Conservation (phyloP, 2,797 vertebrate genomes). For the Geotrypetes seraphini region DNA sequence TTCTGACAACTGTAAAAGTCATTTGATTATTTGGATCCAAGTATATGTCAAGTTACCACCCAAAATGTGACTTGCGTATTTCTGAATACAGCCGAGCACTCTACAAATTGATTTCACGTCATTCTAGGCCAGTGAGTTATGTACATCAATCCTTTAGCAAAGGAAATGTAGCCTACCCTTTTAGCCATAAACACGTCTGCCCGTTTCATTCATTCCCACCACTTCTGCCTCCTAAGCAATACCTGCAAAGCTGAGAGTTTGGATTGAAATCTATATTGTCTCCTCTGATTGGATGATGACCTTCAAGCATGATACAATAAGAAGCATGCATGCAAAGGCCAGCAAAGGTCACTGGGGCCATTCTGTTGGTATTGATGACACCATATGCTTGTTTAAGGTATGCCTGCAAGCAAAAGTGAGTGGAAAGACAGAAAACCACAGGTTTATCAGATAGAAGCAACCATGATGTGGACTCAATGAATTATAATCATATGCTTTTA, state of each 20-base stretch:
- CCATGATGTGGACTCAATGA: too few relatives aligned
- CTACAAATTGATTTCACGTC: background rate
- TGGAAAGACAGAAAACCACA: too few relatives aligned
- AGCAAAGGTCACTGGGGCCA: constrained; percentile 20
- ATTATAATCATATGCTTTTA: too few relatives aligned
- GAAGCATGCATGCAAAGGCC: constrained; percentile 33
- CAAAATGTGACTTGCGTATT: background rate
- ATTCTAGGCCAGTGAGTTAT: background rate
- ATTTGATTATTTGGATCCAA: too few relatives aligned
- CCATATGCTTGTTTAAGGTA: constrained; percentile 4
- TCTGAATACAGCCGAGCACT: rapidly evolving
- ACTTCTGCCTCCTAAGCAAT: too few relatives aligned
- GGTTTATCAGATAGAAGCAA: too few relatives aligned
- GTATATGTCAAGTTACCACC: rapidly evolving
- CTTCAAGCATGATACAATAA: constrained; percentile 33
- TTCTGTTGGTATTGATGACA: constrained; percentile 21
- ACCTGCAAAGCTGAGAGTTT: constrained; percentile 26
- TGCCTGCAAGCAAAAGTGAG: constrained; percentile 8
- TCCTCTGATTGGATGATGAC: constrained; percentile 26
- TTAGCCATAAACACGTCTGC: background rate
- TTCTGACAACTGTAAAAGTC: too few relatives aligned
- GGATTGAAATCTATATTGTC: constrained; percentile 21
- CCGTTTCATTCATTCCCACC: background rate
- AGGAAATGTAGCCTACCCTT: background rate
- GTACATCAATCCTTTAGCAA: background rate